phyloP scores from a whole-genome alignment of 35 echinoderm and acorn worm genomes.

The Nesometra sesokonis region DNA sequence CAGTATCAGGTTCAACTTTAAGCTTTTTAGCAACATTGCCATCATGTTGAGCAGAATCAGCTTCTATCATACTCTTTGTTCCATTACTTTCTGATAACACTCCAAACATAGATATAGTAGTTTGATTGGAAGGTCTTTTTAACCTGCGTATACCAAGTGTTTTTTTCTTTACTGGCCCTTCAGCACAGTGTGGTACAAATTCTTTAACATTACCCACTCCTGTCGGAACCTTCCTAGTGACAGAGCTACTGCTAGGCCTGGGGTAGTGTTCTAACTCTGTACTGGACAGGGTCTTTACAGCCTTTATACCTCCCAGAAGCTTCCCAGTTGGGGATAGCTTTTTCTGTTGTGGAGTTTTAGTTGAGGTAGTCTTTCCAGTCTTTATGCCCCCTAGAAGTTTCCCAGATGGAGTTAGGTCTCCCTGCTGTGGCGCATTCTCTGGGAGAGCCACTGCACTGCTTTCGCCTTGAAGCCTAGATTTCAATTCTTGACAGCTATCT shows the following conservation, averaged over 20 bases:
- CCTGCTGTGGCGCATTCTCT: background rate
- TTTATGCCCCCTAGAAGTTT: background rate
- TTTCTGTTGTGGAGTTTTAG: background rate
- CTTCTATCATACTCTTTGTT: no score
- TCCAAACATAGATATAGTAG: conserved; percentile 19
- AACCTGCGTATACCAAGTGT: conserved; percentile 48
- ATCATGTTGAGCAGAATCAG: background rate
- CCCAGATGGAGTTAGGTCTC: background rate
- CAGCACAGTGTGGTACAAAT: background rate
- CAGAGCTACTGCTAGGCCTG: conserved; percentile 47
- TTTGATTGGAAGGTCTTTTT: conserved; percentile 28
- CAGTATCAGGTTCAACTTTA: background rate
- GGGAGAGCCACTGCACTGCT: background rate
- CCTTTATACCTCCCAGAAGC: background rate
- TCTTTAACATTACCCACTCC: background rate
- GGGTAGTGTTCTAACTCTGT: background rate
- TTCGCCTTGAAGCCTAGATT: background rate
- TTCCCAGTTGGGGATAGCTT: no score
- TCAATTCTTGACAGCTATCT: conserved; percentile 54
- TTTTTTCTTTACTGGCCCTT: conserved; percentile 41
- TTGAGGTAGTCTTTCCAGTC: background rate
- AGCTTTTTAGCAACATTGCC: background rate
- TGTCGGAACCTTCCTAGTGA: background rate
- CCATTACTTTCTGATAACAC: background rate
- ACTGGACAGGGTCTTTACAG: background rate